phyloP scores from a whole-genome alignment of 2,888 invertebrate species.

The Laspeyria flexula region DNA sequence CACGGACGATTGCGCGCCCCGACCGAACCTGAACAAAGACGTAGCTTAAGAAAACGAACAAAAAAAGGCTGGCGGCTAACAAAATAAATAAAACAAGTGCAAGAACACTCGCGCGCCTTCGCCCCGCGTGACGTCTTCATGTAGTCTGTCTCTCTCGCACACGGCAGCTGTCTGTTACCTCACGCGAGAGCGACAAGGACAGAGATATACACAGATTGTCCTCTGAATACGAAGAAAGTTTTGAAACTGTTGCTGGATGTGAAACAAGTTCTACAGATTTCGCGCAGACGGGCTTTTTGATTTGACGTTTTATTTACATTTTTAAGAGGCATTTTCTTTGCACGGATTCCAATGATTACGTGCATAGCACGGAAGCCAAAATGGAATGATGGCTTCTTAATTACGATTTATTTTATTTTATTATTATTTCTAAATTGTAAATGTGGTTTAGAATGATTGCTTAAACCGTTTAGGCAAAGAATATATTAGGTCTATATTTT shows the following conservation, averaged over 20 bases:
- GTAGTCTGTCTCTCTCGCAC: conserved; percentile 73
- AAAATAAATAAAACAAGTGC: conserved; percentile 84
- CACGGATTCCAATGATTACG: conserved; percentile 8
- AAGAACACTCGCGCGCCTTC: conserved; percentile 83
- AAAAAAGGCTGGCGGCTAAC: conserved; percentile 65
- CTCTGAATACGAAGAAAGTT: conserved; percentile 81
- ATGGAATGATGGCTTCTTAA: neutral
- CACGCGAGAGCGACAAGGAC: conserved; percentile 62
- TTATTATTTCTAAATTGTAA: neutral
- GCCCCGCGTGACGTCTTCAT: conserved; percentile 84
- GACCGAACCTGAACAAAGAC: conserved; percentile 79
- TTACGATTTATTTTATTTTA: neutral
- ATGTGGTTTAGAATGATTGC: too few relatives aligned
- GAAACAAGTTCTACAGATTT: conserved; percentile 84
- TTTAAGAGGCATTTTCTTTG: conserved; percentile 23
- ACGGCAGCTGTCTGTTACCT: conserved; percentile 48
- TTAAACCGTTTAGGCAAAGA: too few relatives aligned
- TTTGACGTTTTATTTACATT: conserved; percentile 59
- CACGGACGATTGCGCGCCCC: conserved; percentile 74
- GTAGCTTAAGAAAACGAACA: conserved; percentile 74
- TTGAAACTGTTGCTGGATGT: conserved; percentile 76
- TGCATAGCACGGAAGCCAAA: conserved; percentile 1
- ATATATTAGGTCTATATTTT: too few relatives aligned
- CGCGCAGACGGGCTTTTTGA: conserved; percentile 72
- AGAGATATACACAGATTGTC: conserved; percentile 58